These are phyloP conservation scores for Elgaria multicarinata DNA, from an alignment of 2,113 vertebrate genomes.

Conservation along the genomic window DNA sequence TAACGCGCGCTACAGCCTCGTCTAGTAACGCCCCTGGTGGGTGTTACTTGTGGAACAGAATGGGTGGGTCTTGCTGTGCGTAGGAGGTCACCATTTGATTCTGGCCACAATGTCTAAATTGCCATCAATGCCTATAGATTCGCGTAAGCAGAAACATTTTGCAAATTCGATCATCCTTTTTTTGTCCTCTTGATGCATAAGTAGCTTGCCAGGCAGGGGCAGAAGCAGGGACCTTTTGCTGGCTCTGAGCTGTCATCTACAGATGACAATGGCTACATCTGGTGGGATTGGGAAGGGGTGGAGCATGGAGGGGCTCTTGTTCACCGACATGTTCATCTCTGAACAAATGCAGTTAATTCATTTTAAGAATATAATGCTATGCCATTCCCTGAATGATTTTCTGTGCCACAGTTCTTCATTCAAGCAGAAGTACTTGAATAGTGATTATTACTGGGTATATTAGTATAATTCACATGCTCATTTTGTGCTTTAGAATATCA, in stretches of 20 bases:
- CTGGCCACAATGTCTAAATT: too few relatives aligned
- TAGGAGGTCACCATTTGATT: too few relatives aligned
- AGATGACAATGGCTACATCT: not conserved
- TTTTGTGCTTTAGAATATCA: conserved; percentile 68
- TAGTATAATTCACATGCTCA: conserved; percentile 65
- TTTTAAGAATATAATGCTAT: conserved; percentile 62
- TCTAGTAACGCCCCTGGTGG: too few relatives aligned
- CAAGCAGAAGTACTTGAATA: conserved; percentile 65
- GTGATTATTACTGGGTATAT: conserved; percentile 68
- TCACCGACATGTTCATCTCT: conserved; percentile 34
- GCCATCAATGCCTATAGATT: too few relatives aligned
- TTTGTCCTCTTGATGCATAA: too few relatives aligned
- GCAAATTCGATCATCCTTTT: too few relatives aligned
- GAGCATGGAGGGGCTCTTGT: not conserved
- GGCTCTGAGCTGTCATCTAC: not conserved
- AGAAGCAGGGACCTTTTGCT: not conserved
- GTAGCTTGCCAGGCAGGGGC: too few relatives aligned
- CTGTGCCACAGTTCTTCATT: conserved; percentile 69
- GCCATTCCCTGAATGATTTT: conserved; percentile 72
- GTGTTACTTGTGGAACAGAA: too few relatives aligned
- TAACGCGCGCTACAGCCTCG: too few relatives aligned
- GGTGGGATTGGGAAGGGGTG: not conserved
- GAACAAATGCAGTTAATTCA: conserved; percentile 66
- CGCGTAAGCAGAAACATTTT: too few relatives aligned
- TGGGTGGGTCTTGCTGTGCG: too few relatives aligned